A percentile compares a stretch with the other conserved stretches of the same genome.
Conservation (phyloP, 2,113 vertebrate genomes). For the Andinoacara biseriatus region DNA sequence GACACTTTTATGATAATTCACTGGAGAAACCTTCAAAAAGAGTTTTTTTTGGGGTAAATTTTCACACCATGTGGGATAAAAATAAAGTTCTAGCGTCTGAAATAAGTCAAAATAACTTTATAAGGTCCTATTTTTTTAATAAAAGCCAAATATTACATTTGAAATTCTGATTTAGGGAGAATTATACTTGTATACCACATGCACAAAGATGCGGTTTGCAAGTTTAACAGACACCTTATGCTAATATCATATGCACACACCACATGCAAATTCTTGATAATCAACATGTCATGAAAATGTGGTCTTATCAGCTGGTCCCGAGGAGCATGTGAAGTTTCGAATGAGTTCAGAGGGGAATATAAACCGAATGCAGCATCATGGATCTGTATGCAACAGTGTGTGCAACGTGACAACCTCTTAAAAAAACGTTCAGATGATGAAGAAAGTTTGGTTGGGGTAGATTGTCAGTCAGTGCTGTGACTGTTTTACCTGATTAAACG, state of each 20-base stretch:
- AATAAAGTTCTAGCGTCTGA: not conserved
- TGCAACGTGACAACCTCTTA: no score
- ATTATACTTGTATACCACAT: not conserved
- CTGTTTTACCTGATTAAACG: accelerated
- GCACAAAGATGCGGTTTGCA: not conserved
- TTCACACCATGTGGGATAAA: not conserved
- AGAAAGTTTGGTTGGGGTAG: accelerated
- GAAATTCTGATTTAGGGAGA: accelerated
- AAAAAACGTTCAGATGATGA: not conserved
- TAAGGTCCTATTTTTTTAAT: no score
- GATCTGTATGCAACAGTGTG: no score
- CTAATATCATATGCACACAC: accelerated
- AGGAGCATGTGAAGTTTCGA: not conserved
- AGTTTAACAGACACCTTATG: not conserved
- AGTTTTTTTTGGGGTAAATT: not conserved
- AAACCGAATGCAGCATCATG: no score
- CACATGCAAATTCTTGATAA: not conserved
- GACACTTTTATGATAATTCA: not conserved
- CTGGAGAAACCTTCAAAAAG: not conserved
- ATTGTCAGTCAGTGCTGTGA: not conserved
- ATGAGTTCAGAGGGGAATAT: not conserved
- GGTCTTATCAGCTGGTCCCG: not conserved
- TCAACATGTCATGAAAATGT: not conserved
- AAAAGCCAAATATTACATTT: accelerated
- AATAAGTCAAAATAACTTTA: no score